phyloP scores from a whole-genome alignment of 2,113 vertebrate genomes.

The Anhinga rufa region DNA sequence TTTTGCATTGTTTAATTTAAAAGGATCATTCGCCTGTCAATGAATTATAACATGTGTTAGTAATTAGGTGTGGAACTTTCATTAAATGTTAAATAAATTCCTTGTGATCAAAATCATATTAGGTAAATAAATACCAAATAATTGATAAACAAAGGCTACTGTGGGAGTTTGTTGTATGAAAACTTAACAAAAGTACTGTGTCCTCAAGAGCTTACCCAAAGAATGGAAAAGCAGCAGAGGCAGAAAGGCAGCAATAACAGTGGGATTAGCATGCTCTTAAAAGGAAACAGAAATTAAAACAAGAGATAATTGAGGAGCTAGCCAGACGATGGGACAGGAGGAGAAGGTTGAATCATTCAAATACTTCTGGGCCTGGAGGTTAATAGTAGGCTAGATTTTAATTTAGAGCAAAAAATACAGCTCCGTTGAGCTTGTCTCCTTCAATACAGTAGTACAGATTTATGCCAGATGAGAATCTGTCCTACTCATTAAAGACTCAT shows the following conservation, averaged over 20 bases:
- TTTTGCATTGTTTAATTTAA: not conserved
- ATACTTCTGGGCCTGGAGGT: not conserved
- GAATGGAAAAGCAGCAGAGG: not conserved
- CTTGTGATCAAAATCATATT: not conserved
- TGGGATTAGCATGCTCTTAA: not conserved
- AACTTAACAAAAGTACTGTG: not conserved
- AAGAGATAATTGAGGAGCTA: not conserved
- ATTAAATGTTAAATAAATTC: not conserved
- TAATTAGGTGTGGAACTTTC: not conserved
- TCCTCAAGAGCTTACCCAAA: not conserved
- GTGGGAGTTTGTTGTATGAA: not conserved
- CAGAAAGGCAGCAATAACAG: not conserved
- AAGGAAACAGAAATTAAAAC: not conserved
- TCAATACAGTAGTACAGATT: not conserved
- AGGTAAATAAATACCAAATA: constrained; percentile 4
- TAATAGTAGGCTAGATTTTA: not conserved
- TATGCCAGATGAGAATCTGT: not conserved
- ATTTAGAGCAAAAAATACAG: not conserved
- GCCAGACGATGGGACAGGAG: not conserved
- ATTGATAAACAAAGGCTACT: not conserved
- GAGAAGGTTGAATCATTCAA: not conserved
- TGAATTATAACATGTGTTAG: not conserved
- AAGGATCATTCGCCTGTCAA: not conserved
- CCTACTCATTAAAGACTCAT: not conserved
- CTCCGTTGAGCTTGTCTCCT: not conserved